Conservation (phyloP, 2,888 invertebrate genomes). For the Harpalus rufipes region DNA sequence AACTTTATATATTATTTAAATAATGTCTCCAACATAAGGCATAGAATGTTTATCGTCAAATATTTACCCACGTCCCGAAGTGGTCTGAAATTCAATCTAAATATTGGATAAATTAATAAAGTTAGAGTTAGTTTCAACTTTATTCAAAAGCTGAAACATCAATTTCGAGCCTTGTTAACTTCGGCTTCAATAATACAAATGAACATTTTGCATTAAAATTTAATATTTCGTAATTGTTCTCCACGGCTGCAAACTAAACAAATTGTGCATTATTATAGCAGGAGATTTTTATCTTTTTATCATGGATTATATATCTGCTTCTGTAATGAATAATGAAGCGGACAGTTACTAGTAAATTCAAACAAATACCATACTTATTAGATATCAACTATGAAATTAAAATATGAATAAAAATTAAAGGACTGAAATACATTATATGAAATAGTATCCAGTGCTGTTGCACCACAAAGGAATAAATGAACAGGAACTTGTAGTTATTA, state of each 20-base stretch:
- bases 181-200: constrained; percentile 15
- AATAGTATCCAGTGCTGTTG: too few species aligned
- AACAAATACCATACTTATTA: too few species aligned
- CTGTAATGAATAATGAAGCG: background rate
- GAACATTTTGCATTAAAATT: constrained; percentile 15
- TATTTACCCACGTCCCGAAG: background rate
- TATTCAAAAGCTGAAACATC: constrained; percentile 40
- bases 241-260: background rate
- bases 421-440: too few species aligned
- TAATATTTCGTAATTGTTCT: background rate
- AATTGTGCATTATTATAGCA: background rate
- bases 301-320: background rate
- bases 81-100: background rate
- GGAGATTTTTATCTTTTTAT: background rate
- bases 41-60: background rate
- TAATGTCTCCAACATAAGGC: too few species aligned
- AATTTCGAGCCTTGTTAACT: constrained; percentile 30
- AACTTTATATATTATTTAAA: too few species aligned
- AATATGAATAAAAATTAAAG: too few species aligned
- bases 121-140: constrained; percentile 5
- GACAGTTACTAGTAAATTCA: background rate
- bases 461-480: too few species aligned
- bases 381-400: too few species aligned
- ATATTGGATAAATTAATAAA: constrained; percentile 31
- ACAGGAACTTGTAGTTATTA: too few species aligned